A percentile compares a stretch with the other conserved stretches of the same genome.
These are phyloP conservation scores for Apamea crenata DNA, from an alignment of 2,888 invertebrate species.

Conservation along the genomic window DNA sequence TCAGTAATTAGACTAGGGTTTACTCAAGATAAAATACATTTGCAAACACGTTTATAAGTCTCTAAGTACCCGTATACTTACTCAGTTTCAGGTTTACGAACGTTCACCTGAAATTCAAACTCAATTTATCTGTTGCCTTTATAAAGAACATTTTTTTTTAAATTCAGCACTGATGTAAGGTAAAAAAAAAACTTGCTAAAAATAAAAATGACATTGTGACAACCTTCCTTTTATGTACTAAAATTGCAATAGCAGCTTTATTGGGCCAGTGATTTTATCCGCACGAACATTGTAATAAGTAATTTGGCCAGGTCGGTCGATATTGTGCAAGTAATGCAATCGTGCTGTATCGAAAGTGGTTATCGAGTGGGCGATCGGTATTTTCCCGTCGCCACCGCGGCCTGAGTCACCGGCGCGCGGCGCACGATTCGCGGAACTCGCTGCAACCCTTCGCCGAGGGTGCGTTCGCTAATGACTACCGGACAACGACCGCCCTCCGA, in stretches of 20 bases:
- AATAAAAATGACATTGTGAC: slow-evolving; percentile 27
- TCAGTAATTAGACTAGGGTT: slow-evolving; percentile 39
- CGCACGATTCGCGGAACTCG: slow-evolving; percentile 84
- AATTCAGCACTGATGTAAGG: slow-evolving; percentile 3
- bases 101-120: slow-evolving; percentile 30
- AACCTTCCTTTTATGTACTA: slow-evolving; percentile 53
- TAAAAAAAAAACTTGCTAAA: slow-evolving; percentile 7
- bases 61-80: slow-evolving; percentile 16
- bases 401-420: slow-evolving; percentile 80
- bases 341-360: slow-evolving; percentile 78
- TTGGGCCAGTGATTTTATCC: slow-evolving; percentile 69
- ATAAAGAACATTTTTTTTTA: not conserved
- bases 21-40: slow-evolving; percentile 25
- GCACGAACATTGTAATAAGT: slow-evolving; percentile 72
- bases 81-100: slow-evolving; percentile 33
- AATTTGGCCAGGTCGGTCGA: slow-evolving; percentile 73
- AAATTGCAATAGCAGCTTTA: slow-evolving; percentile 61
- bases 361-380: slow-evolving; percentile 83
- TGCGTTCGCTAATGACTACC: slow-evolving; percentile 87
- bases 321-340: slow-evolving; percentile 77
- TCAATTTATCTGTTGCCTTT: not conserved
- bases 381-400: slow-evolving; percentile 80
- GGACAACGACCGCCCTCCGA: slow-evolving; percentile 82
- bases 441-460: slow-evolving; percentile 84
- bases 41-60: slow-evolving; percentile 16